Evolutionary conservation across 2,888 invertebrate species (phyloP).

Genomic region (Aquatica leii): DNA sequence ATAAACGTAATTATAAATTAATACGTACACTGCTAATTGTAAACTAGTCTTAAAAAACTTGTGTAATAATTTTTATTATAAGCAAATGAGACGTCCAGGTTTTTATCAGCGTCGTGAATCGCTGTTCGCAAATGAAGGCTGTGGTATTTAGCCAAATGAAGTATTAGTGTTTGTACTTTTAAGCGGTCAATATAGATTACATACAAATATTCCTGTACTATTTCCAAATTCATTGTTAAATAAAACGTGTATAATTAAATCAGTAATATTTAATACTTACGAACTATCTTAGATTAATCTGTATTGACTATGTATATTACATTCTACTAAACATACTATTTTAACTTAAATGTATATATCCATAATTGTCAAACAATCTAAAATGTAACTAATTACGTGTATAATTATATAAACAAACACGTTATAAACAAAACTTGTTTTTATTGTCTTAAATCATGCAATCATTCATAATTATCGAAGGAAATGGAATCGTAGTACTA

Average conservation of each 20-base stretch:
- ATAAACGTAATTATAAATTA: not conserved
- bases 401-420: constrained; percentile 7
- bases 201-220: not conserved
- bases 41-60: constrained; percentile 15
- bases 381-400: constrained; percentile 22
- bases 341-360: constrained; percentile 20
- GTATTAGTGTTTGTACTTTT: constrained; percentile 36
- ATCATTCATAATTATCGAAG: not conserved
- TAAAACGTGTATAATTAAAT: not conserved
- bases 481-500: too few relatives aligned
- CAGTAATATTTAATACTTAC: not conserved
- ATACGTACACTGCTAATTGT: not conserved
- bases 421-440: constrained; percentile 6
- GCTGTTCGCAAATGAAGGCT: constrained; percentile 46
- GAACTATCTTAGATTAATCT: constrained; percentile 12
- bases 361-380: constrained; percentile 21
- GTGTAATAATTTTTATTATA: constrained; percentile 17
- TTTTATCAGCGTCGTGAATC: constrained; percentile 26
- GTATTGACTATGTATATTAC: constrained; percentile 22
- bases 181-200: constrained; percentile 23
- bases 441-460: not conserved
- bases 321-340: constrained; percentile 23
- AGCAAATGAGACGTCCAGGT: constrained; percentile 18
- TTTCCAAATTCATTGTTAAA: not conserved
- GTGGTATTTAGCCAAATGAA: constrained; percentile 50